These are phyloP conservation scores for Phylloscopus trochilus DNA, from an alignment of 2,113 vertebrate species.

Conservation along the genomic window DNA sequence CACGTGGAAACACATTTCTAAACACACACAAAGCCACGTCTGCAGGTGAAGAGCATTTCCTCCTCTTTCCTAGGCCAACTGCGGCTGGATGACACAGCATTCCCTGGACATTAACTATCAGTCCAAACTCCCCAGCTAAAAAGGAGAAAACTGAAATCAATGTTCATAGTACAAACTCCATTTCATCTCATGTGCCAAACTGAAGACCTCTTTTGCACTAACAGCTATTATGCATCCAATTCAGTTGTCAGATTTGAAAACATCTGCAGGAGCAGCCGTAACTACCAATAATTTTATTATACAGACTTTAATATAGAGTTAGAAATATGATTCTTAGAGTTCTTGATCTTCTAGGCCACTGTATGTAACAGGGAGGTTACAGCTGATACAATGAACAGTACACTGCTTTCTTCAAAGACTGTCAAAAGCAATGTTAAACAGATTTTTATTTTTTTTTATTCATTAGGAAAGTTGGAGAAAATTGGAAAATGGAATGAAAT, in stretches of 20 bases:
- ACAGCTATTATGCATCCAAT: background rate
- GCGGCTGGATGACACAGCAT: background rate
- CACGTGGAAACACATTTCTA: background rate
- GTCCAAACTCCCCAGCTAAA: background rate
- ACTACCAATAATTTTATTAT: background rate
- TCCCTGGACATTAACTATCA: background rate
- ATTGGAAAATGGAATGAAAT: background rate
- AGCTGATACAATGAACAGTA: accelerated
- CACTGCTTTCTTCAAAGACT: background rate
- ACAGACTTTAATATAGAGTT: background rate
- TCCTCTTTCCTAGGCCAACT: background rate
- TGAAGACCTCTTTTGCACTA: background rate
- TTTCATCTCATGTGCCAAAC: background rate
- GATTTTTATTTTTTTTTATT: background rate
- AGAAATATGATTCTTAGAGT: background rate
- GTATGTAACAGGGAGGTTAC: background rate
- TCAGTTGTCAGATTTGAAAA: background rate
- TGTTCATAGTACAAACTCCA: background rate
- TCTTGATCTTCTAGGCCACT: background rate
- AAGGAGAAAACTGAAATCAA: background rate
- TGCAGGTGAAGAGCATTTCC: background rate
- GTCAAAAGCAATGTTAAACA: background rate
- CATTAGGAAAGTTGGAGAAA: background rate
- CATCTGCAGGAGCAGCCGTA: background rate
- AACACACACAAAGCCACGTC: accelerated